Evolutionary conservation across 2,113 vertebrate species (phyloP).

Genomic region (Monarcha castaneiventris): DNA sequence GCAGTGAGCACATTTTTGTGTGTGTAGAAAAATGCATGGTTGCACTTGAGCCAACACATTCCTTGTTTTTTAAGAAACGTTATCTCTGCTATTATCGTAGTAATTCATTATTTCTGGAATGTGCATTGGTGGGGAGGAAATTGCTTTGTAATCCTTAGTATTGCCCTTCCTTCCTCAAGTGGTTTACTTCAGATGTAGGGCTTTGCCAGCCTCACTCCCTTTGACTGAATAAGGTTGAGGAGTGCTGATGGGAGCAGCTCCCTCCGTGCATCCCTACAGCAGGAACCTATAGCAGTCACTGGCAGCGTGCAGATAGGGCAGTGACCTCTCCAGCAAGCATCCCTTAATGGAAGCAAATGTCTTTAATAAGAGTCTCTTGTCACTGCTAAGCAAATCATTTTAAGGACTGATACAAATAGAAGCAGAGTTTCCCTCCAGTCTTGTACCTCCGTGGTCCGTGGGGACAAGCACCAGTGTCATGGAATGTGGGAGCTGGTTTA

Average conservation of each 20-base stretch:
- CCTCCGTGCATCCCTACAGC: background rate
- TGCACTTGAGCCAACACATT: background rate
- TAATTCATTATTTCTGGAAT: constrained; percentile 11
- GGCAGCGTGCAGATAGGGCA: background rate
- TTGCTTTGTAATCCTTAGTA: background rate
- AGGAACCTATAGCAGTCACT: background rate
- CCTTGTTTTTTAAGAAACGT: background rate
- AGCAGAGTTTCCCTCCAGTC: background rate
- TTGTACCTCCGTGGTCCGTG: fast-evolving
- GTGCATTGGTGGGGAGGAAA: background rate
- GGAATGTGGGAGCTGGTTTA: background rate
- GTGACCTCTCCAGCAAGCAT: background rate
- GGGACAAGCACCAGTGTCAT: background rate
- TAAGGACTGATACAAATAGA: background rate
- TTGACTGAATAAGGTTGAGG: background rate
- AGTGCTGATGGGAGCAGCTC: background rate
- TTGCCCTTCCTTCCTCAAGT: background rate
- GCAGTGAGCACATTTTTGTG: background rate
- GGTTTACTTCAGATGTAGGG: background rate
- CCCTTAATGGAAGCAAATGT: background rate
- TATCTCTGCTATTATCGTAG: background rate
- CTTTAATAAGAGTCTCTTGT: background rate
- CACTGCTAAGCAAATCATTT: background rate
- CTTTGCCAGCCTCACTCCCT: background rate
- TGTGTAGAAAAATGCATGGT: background rate